These are phyloP conservation scores for Bubo bubo DNA, from an alignment of 2,113 vertebrate species.

Conservation along the genomic window DNA sequence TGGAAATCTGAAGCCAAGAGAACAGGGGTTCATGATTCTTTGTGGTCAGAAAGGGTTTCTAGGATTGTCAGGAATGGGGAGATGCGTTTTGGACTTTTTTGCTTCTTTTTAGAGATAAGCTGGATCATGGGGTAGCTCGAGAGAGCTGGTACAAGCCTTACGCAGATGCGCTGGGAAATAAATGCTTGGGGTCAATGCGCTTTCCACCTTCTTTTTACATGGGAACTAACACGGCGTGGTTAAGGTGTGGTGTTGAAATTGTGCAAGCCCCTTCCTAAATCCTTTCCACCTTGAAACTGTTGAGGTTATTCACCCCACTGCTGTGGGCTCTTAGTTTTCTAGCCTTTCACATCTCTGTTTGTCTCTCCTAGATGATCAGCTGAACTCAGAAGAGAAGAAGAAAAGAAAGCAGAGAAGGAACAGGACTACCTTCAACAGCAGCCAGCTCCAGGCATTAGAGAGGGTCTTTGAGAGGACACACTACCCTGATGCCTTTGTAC, in stretches of 20 bases:
- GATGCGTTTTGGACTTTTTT: not conserved
- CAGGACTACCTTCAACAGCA: slow-evolving; percentile 97
- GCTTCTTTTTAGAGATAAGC: not conserved
- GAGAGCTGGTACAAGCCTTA: not conserved
- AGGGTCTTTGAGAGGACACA: slow-evolving; percentile 96
- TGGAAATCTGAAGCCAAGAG: not conserved
- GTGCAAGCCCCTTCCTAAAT: not conserved
- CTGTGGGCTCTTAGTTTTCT: not conserved
- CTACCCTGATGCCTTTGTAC: slow-evolving; percentile 96
- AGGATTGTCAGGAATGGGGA: not conserved
- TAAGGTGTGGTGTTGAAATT: not conserved
- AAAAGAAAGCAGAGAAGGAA: slow-evolving; percentile 97
- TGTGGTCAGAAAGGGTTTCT: not conserved
- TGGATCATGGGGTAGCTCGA: not conserved
- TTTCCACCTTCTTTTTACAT: not conserved
- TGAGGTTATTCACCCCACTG: not conserved
- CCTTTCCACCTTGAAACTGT: not conserved
- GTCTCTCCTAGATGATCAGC: slow-evolving; percentile 85
- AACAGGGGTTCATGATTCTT: not conserved
- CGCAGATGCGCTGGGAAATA: fast-evolving
- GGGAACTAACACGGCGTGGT: fast-evolving
- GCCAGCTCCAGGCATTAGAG: slow-evolving; percentile 96
- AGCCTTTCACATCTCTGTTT: not conserved
- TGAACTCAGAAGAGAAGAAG: slow-evolving; percentile 97
- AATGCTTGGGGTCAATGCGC: not conserved